Base-by-base conservation (phyloP, 2,113 vertebrate genomes). In the Meleagris gallopavo region DNA sequence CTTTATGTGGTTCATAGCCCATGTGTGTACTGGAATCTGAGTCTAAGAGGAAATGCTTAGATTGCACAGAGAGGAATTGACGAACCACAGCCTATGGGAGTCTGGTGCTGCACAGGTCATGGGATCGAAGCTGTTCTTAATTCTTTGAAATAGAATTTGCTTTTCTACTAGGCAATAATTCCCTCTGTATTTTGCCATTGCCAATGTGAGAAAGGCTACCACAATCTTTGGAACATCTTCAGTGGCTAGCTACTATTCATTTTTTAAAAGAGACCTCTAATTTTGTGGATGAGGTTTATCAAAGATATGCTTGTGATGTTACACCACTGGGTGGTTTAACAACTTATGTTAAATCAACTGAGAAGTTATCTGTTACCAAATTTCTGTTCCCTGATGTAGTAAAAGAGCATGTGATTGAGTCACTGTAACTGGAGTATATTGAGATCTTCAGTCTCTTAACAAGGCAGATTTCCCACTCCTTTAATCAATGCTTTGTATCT, bases 21-120 rank as follows among this genome's bases (percentile, higher is more conserved):
- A 57, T 11, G 15, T 0, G 0, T 29, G 10, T 17, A 13, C 22
- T 21, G 48, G 86, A 83, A 80, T 55, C 64, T 52, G 73, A 64
- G n/a, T 78, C 38, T 13, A 60, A 84, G 29, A 19, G 32, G 54
- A 67, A 76, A 29, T 8, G 7, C 43, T 74, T 64, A 40, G 19
- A 41, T 50, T 85, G 22, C 30, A 5, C 0, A 80, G 64, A 34
- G 6, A 25, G 41, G 46, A 91, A n/a, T 69, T 22, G 32, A 4
- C 34, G 3, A 0, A 0, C 34, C 2, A 4, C 13, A 78, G 70
- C 13, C 46, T 29, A 3, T 0, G 0, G 48, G 48, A 50, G 67
- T 81, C 21, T 64, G 38, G 29, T 40, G 34, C 60, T 30, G 30
- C 45, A 29, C 19, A 54, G 55, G 19, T 13, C 30, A 4, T 6